Evolutionary conservation across 2,797 vertebrate species (phyloP).

Genomic region (Spheniscus humboldti): DNA sequence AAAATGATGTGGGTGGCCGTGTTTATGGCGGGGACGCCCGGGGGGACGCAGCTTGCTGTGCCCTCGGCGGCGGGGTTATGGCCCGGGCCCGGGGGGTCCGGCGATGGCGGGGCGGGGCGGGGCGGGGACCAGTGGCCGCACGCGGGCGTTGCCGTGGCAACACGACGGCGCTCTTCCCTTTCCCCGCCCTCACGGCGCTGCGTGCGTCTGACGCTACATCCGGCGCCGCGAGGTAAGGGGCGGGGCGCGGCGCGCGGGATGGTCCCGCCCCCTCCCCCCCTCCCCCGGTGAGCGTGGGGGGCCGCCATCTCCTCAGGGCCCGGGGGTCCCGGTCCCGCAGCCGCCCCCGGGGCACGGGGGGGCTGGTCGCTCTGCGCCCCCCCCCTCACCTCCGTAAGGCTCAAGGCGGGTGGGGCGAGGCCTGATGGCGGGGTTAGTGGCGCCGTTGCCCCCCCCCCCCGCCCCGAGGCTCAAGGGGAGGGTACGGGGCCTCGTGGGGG

Average conservation of each 20-base stretch:
- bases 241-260: rapidly evolving
- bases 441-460: not conserved
- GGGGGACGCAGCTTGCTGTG: too few relatives aligned
- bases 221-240: rapidly evolving
- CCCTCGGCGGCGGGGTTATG: not conserved
- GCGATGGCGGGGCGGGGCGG: too few relatives aligned
- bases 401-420: not conserved
- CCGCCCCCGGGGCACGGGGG: too few relatives aligned
- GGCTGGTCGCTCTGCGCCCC: too few relatives aligned
- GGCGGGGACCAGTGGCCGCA: rapidly evolving
- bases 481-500: not conserved
- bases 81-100: too few relatives aligned
- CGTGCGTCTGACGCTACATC: not conserved
- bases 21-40: rapidly evolving
- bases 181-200: rapidly evolving
- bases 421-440: not conserved
- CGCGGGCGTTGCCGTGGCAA: not conserved
- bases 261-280: not conserved
- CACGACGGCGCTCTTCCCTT: rapidly evolving
- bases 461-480: not conserved
- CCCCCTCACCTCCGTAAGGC: not conserved
- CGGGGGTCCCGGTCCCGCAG: not conserved
- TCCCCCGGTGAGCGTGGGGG: too few relatives aligned
- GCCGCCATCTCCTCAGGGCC: not conserved
- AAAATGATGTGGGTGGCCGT: rapidly evolving